Base-by-base conservation (phyloP, 2,113 vertebrate genomes). In the Tapirus terrestris region DNA sequence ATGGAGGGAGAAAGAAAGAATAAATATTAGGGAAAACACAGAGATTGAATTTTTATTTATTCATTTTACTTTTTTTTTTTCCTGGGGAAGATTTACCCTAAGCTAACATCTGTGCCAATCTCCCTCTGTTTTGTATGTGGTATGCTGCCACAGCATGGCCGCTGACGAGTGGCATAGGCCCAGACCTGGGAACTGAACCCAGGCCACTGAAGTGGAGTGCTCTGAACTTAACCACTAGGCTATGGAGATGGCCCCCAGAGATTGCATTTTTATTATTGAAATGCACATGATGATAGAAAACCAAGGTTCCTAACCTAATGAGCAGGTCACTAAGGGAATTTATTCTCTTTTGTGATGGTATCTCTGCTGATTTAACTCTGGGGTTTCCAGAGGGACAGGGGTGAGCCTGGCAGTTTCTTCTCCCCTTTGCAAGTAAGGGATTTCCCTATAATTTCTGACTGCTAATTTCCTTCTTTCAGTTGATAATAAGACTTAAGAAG, bases 251-350 rank as follows among this genome's bases (percentile, higher is more conserved):
- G 39, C 39, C 39, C 39, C 39, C 65, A 67, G 25, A 83, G 21
- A 76, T 79, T 67, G 9, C 3, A n/a, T 70, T 80, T 94, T 68
- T 75, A 27, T 95, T 91, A 63, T 82, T 61, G 11, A 87, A 97
- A 33, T 48, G 33, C 45, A n/a, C 7, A 3, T 3, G 20, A 77
- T n/a, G 10, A 18, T 13, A n/a, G 16, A 61, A 81, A 97, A 56
- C 56, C 63, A 68, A 81, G 18, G 60, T 67, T 17, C 31, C 7
- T 76, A 51, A 68, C 4, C 58, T 48, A 29, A 61, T 82, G 31
- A 94, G 31, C 61, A 61, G 39, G 72, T 88, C 8, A 5, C 14
- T 45, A 8, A 31, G 39, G 43, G 14, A 75, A 45, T 16, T n/a
- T 7, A 5, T 61, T 29, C 13, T 89, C 21, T 92, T 39, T 39